Conservation (phyloP, 2,888 invertebrate genomes). For the Phanerotoma sp. region DNA sequence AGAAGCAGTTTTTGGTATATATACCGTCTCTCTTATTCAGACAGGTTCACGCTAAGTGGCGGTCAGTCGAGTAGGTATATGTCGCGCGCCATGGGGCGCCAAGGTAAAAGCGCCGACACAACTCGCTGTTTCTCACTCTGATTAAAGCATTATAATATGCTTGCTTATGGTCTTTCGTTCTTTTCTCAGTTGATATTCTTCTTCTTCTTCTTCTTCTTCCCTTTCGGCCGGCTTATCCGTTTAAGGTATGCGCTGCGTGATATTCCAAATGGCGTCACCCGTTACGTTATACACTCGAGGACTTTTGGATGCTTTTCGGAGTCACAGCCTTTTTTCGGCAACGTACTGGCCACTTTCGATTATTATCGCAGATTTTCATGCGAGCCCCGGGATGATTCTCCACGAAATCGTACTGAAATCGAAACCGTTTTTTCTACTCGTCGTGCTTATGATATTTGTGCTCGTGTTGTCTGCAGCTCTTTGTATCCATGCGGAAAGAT, state of each 20-base stretch:
- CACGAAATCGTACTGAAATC: slow-evolving; percentile 4
- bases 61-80: slow-evolving; percentile 53
- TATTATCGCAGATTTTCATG: slow-evolving; percentile 23
- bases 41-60: slow-evolving; percentile 56
- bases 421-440: slow-evolving; percentile 7
- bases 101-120: slow-evolving; percentile 52
- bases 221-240: slow-evolving; percentile 29
- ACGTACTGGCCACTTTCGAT: slow-evolving; percentile 5
- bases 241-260: slow-evolving; percentile 36
- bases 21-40: slow-evolving; percentile 34
- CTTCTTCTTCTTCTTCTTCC: too few relatives aligned
- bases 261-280: slow-evolving; percentile 48
- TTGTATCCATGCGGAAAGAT: slow-evolving; percentile 1
- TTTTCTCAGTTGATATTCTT: slow-evolving; percentile 4
- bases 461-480: too few relatives aligned
- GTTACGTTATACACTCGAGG: slow-evolving; percentile 36
- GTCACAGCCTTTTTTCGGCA: background rate
- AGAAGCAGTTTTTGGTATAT: slow-evolving; percentile 32
- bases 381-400: slow-evolving; percentile 3
- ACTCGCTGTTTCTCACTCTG: slow-evolving; percentile 11
- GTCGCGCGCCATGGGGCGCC: slow-evolving; percentile 54
- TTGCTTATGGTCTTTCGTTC: slow-evolving; percentile 19
- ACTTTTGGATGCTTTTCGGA: too few relatives aligned
- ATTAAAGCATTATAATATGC: background rate
- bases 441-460: background rate